phyloP scores from a whole-genome alignment of 1,140 invertebrate genomes.

The Lucilia sericata region DNA sequence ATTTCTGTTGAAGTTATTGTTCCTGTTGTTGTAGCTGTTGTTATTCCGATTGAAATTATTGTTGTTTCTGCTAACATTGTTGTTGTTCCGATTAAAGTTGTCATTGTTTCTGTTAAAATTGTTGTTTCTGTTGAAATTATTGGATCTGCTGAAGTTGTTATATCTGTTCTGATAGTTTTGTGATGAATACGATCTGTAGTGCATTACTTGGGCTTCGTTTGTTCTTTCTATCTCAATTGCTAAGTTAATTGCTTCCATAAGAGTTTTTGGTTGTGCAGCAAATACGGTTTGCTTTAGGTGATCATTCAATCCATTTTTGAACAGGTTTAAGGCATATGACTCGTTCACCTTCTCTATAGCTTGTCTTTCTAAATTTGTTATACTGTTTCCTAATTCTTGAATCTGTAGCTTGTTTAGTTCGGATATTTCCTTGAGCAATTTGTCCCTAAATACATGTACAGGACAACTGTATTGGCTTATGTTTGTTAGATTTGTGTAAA shows the following conservation, averaged over 20 bases:
- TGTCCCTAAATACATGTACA: background rate
- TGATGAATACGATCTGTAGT: background rate
- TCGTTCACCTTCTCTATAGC: background rate
- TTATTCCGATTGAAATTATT: background rate
- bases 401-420: background rate
- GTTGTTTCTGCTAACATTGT: background rate
- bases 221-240: background rate
- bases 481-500: background rate
- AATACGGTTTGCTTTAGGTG: background rate
- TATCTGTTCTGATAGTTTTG: background rate
- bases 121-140: conserved; percentile 17
- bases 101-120: conserved; percentile 10
- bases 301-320: conserved; percentile 25
- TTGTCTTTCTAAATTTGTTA: background rate
- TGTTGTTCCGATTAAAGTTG: background rate
- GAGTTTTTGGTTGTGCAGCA: background rate
- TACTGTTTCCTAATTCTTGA: background rate
- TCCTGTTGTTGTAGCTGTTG: background rate
- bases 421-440: background rate
- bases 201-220: background rate
- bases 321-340: background rate
- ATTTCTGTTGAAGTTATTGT: background rate
- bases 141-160: background rate
- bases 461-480: background rate
- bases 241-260: background rate